Evolutionary conservation across 2,113 vertebrate species (phyloP).

Genomic region (western clawed frog (Xenopus tropicalis)): UCB_Xtro_10.0 CM004444.2:121437001-121437500

Average conservation of each 20-base stretch:
- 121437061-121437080: slow-evolving; percentile 70
- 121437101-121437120: slow-evolving; percentile 62
- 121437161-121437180: slow-evolving; percentile 72
- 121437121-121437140: slow-evolving; percentile 52
- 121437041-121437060: slow-evolving; percentile 93
- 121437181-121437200: slow-evolving; percentile 55
- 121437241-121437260: slow-evolving; percentile 58
- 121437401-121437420: no score
- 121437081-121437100: slow-evolving; percentile 64
- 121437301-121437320: neutral
- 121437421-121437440: no score
- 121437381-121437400: no score
- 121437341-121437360: slow-evolving; percentile 24
- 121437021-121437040: slow-evolving; percentile 75
- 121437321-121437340: neutral
- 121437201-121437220: slow-evolving; percentile 68
- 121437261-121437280: slow-evolving; percentile 65
- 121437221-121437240: slow-evolving; percentile 60
- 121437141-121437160: slow-evolving; percentile 62
- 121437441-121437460: no score
- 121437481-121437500: no score
- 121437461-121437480: no score
- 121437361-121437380: neutral
- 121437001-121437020: slow-evolving; percentile 79
- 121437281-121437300: slow-evolving; percentile 62